Conservation (phyloP, 2,888 invertebrate species). For the Rhopalosiphum nymphaeae region DNA sequence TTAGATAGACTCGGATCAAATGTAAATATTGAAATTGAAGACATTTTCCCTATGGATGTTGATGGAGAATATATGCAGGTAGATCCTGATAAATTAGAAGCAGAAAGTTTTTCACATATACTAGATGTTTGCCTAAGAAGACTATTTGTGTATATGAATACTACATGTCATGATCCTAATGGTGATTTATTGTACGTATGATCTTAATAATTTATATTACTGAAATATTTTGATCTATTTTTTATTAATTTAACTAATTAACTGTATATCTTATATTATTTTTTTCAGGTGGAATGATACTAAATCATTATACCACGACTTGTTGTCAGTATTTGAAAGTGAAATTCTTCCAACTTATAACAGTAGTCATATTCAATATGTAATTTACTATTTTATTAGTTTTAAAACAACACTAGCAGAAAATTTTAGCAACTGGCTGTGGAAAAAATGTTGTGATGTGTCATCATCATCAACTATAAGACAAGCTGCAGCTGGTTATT, state of each 20-base stretch:
- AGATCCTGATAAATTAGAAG: constrained; percentile 71
- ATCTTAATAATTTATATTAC: neutral
- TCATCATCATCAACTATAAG: constrained; percentile 77
- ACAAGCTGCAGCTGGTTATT: constrained; percentile 80
- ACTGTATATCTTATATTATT: neutral
- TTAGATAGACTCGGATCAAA: constrained; percentile 73
- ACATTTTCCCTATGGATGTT: constrained; percentile 68
- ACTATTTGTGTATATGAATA: constrained; percentile 79
- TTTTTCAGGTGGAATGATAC: constrained; percentile 73
- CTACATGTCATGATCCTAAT: constrained; percentile 73
- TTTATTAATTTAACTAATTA: neutral
- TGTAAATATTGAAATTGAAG: constrained; percentile 70
- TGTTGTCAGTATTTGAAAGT: constrained; percentile 77
- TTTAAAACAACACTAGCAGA: constrained; percentile 76
- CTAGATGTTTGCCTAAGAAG: constrained; percentile 85
- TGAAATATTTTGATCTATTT: neutral
- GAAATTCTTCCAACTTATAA: constrained; percentile 87
- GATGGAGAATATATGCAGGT: constrained; percentile 70
- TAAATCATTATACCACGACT: constrained; percentile 73
- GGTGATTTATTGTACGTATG: constrained; percentile 69
- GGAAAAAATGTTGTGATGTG: constrained; percentile 80
- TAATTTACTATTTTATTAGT: constrained; percentile 81
- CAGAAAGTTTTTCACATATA: constrained; percentile 73
- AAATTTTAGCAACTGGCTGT: constrained; percentile 79
- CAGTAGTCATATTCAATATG: constrained; percentile 83